Base-by-base conservation (phyloP, 2,888 invertebrate species). In the Tetrapedia diversipes region DNA sequence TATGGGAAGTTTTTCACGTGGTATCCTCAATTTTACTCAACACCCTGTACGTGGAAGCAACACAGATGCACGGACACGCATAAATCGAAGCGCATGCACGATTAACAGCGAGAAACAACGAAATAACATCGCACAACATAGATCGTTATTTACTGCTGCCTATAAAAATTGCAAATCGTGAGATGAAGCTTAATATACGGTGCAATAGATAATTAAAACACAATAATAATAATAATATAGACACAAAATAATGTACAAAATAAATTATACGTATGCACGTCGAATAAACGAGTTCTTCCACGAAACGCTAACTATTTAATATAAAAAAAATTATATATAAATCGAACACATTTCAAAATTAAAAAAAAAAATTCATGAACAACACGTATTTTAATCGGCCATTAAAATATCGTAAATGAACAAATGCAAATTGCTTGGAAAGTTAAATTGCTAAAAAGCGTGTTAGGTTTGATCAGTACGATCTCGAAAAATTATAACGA, bases 1-100 rank as follows among this genome's bases (percentile, higher is more conserved):
- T 19, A 29, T 53, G 3, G 7, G 1, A 11, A n/a, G 11, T 29
- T 7, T 27, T 7, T 22, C 4, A 27, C 1, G 19, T 29, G 19
- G 22, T 8, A 57, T 51, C 29, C 41, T 72, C 61, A 49, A 49
- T n/a, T 64, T 67, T 51, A 3, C 19, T 64, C n/a, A 43, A 63
- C 56, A 60, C 29, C 74, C 63, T 41, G 73, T 29, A 43, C 49
- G 29, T 34, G 11, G 29, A 74, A 74, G 74, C 74, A 22, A 43
- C 27, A 45, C 27, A 54, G 8, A 70, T 2, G 11, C 8, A 72
- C 27, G 14, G 11, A 22, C 29, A 51, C 24, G 47, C 4, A 47
- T 53, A 57, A 65, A 47, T 43, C 34, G n/a, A 69, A 56, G 69
- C 67, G 27, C 79, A 74, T 82, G 79, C 76, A 74, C 41, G 16